These are phyloP conservation scores for Xiphydria camelus DNA, from an alignment of 2,888 invertebrate species.

Conservation along the genomic window DNA sequence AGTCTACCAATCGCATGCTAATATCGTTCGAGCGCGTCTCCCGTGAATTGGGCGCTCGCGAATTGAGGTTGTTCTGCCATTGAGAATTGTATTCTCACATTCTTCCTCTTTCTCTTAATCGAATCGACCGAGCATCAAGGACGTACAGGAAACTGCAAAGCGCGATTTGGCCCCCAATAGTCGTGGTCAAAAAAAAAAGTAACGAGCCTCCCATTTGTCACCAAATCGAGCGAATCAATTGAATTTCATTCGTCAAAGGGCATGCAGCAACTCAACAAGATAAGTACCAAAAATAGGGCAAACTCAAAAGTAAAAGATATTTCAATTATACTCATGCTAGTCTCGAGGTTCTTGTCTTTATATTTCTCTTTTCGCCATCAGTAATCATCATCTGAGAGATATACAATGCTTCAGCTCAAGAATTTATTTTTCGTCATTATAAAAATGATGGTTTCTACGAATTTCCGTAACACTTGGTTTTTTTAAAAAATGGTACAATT, in stretches of 20 bases:
- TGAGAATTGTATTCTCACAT: no score
- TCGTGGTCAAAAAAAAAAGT: no score
- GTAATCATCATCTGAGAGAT: slow-evolving; percentile 30
- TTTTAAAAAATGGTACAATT: slow-evolving; percentile 48
- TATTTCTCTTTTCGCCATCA: slow-evolving; percentile 14
- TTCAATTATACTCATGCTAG: slow-evolving; percentile 43
- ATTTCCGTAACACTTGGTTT: slow-evolving; percentile 9
- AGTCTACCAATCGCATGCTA: slow-evolving; percentile 51
- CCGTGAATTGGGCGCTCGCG: slow-evolving; percentile 1
- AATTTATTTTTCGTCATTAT: slow-evolving; percentile 27
- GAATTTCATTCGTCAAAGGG: no score
- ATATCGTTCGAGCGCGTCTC: slow-evolving; percentile 30
- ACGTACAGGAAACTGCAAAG: slow-evolving; percentile 3
- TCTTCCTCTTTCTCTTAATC: background rate
- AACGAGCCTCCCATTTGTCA: no score
- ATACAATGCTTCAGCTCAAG: slow-evolving; percentile 40
- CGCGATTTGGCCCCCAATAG: no score
- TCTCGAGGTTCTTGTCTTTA: slow-evolving; percentile 29
- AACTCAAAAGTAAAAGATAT: slow-evolving; percentile 25
- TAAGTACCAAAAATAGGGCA: background rate
- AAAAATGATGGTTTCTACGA: slow-evolving; percentile 1
- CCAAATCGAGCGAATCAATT: no score
- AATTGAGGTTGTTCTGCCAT: background rate
- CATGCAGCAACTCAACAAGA: no score
- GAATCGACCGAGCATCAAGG: no score